phyloP scores from a whole-genome alignment of 2,113 vertebrate genomes.

The Phalacrocorax aristotelis region DNA sequence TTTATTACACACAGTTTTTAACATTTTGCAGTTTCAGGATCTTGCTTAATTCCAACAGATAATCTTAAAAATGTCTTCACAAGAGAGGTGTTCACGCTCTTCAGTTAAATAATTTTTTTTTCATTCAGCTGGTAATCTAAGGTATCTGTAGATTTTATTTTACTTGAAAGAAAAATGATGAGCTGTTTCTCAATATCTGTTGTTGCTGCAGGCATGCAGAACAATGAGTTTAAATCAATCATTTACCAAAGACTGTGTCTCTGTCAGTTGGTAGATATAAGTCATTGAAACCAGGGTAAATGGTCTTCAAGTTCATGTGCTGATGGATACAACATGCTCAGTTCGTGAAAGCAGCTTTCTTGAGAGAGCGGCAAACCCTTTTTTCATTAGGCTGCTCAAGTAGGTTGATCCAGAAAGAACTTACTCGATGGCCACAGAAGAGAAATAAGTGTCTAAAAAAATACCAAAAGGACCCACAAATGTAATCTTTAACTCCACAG shows the following conservation, averaged over 20 bases:
- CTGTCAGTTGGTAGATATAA: not conserved
- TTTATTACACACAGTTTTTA: not conserved
- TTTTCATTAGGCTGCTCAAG: not conserved
- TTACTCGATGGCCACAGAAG: not conserved
- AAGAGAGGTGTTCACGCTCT: not conserved
- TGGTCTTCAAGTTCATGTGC: not conserved
- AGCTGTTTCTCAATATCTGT: not conserved
- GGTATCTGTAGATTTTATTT: not conserved
- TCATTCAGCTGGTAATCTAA: slow-evolving; percentile 8
- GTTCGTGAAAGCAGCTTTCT: not conserved
- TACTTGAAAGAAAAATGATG: not conserved
- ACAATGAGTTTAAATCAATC: not conserved
- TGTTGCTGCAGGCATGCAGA: not conserved
- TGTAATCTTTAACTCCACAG: rapidly evolving
- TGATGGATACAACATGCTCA: not conserved
- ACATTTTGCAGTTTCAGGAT: not conserved
- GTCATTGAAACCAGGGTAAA: not conserved
- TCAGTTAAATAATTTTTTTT: not conserved
- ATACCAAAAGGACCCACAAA: not conserved
- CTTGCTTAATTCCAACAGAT: not conserved
- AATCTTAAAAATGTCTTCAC: slow-evolving; percentile 14
- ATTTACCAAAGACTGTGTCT: not conserved
- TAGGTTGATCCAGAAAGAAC: not conserved
- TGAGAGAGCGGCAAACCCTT: not conserved
- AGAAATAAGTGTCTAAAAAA: not conserved